Conservation (phyloP, 2,888 invertebrate species). For the Eumerus sabulonum region DNA sequence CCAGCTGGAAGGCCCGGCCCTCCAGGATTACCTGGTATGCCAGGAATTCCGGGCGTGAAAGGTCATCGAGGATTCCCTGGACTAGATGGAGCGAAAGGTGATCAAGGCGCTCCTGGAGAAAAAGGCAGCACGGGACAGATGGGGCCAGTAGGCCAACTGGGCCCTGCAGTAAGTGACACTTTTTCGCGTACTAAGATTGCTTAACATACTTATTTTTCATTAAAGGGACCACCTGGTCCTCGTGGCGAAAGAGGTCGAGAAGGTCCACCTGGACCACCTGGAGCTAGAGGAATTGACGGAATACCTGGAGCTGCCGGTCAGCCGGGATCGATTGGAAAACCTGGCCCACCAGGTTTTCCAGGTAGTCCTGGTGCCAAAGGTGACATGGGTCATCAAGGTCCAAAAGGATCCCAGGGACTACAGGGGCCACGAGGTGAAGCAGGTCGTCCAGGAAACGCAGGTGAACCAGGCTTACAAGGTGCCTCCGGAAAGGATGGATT, state of each 20-base stretch:
- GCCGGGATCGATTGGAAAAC: constrained; percentile 87
- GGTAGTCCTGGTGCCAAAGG: constrained; percentile 90
- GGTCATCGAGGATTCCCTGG: constrained; percentile 91
- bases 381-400: constrained; percentile 86
- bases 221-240: constrained; percentile 88
- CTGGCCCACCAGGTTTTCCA: constrained; percentile 91
- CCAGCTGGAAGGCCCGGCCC: constrained; percentile 86
- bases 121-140: constrained; percentile 87
- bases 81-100: constrained; percentile 89
- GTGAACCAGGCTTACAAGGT: constrained; percentile 87
- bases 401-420: constrained; percentile 89
- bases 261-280: constrained; percentile 88
- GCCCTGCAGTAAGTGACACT: constrained; percentile 77
- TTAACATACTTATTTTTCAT: constrained; percentile 41
- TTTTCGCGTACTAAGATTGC: not conserved
- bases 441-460: constrained; percentile 88
- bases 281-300: constrained; percentile 89
- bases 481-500: constrained; percentile 88
- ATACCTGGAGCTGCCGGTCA: constrained; percentile 85
- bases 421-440: constrained; percentile 91
- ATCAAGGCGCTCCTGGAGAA: constrained; percentile 87
- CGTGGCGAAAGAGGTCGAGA: constrained; percentile 92
- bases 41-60: constrained; percentile 89
- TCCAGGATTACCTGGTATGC: constrained; percentile 86
- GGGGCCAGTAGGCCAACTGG: constrained; percentile 86